Percentiles rank a stretch among this genome's conserved stretches.
Conservation (phyloP, 2,113 vertebrate genomes). For the Cryptomyrus ogoouensis region DNA sequence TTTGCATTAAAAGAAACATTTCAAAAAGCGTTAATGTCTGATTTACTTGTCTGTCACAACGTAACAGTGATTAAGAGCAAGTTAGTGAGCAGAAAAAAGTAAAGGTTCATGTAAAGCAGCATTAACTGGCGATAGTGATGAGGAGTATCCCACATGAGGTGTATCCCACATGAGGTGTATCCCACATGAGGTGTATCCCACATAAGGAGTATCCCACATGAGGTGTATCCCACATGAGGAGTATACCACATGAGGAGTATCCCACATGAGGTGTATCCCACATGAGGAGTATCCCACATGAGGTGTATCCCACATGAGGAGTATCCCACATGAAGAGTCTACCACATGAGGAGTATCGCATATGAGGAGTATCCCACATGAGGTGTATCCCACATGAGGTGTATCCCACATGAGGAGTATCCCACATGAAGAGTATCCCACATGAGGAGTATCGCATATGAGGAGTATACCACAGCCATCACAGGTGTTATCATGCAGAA, state of each 20-base stretch:
- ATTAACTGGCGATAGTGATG: not conserved
- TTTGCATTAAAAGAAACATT: not conserved
- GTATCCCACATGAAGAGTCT: too few species aligned
- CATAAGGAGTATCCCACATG: too few species aligned
- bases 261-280: too few species aligned
- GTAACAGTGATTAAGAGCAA: not conserved
- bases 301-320: too few species aligned
- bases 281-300: too few species aligned
- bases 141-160: conserved; percentile 25
- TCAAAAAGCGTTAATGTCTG: not conserved
- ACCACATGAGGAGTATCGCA: too few species aligned
- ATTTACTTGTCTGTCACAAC: not conserved
- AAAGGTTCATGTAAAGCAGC: not conserved
- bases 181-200: conserved; percentile 19
- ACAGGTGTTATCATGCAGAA: conserved; percentile 48
- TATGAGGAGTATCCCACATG: too few species aligned
- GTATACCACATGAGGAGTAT: too few species aligned
- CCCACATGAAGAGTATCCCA: conserved; percentile 32
- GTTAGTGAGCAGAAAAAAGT: not conserved
- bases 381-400: too few species aligned
- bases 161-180: conserved; percentile 22
- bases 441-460: conserved; percentile 25
- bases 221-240: too few species aligned
- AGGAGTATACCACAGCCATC: conserved; percentile 38
- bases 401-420: too few species aligned